Conservation (phyloP, 2,113 vertebrate genomes). For the Microtus pennsylvanicus region DNA sequence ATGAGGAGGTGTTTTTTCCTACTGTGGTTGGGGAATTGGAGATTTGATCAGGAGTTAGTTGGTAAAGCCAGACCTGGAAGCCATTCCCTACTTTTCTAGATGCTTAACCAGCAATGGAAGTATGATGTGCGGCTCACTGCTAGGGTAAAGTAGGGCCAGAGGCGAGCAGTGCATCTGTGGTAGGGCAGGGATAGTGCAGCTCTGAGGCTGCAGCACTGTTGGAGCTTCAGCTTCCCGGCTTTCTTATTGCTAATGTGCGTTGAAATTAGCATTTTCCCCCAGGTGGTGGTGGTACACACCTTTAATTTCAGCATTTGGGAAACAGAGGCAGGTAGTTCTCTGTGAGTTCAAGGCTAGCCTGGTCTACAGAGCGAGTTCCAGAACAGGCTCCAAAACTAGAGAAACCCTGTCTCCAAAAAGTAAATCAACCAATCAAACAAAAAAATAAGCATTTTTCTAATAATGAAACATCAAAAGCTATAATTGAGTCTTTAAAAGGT, state of each 20-base stretch:
- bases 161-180: not conserved
- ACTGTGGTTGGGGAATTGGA: not conserved
- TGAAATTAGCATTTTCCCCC: no score
- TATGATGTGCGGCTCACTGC: not conserved
- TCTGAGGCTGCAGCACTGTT: not conserved
- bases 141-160: not conserved
- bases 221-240: not conserved
- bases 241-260: not conserved
- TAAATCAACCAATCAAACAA: no score
- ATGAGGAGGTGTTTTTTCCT: conserved; percentile 1
- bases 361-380: no score
- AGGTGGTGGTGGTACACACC: not conserved
- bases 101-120: not conserved
- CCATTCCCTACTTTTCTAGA: conserved; percentile 31
- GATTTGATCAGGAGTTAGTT: not conserved
- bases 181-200: not conserved
- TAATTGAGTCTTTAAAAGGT: no score
- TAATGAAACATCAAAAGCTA: no score
- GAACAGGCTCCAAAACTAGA: no score
- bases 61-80: not conserved
- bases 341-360: not conserved
- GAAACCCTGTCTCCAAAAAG: no score
- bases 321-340: not conserved
- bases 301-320: not conserved
- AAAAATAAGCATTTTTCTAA: no score